A percentile compares a stretch with the other conserved stretches of the same genome.
phyloP scores from a whole-genome alignment of 2,113 vertebrate species.

The Lycaon pictus region DNA sequence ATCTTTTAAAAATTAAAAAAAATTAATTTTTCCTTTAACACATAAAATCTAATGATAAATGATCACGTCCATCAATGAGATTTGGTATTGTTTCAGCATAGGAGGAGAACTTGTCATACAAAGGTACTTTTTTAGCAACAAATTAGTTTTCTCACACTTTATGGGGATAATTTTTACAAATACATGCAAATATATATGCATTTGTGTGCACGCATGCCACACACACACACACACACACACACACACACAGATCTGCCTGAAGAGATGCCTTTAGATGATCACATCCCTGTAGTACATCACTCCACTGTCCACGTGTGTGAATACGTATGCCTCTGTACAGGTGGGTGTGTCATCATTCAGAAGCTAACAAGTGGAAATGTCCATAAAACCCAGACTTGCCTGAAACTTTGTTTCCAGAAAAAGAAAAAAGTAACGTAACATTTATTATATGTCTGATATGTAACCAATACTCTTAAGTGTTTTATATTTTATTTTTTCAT shows the following conservation, averaged over 20 bases:
- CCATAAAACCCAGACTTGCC: not conserved
- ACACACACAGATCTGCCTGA: not conserved
- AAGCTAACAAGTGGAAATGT: not conserved
- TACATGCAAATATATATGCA: not conserved
- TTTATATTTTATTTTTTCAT: not conserved
- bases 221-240: no score
- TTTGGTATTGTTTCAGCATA: constrained; percentile 6
- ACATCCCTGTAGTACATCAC: not conserved
- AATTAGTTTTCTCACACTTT: constrained; percentile 7
- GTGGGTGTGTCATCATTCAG: not conserved
- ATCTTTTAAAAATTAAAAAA: no score
- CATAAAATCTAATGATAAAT: constrained; percentile 15
- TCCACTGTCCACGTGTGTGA: not conserved
- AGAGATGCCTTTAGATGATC: not conserved
- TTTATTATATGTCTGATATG: not conserved
- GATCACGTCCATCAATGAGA: not conserved
- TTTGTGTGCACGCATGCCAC: not conserved
- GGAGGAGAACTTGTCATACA: not conserved
- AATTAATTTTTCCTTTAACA: not conserved
- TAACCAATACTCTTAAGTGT: not conserved
- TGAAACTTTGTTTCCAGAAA: constrained; percentile 27
- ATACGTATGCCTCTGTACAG: not conserved
- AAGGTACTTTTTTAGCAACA: not conserved
- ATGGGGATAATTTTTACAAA: not conserved
- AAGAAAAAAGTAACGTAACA: not conserved